Base-by-base conservation (phyloP, 2,113 vertebrate genomes). In the Stegastes partitus region DNA sequence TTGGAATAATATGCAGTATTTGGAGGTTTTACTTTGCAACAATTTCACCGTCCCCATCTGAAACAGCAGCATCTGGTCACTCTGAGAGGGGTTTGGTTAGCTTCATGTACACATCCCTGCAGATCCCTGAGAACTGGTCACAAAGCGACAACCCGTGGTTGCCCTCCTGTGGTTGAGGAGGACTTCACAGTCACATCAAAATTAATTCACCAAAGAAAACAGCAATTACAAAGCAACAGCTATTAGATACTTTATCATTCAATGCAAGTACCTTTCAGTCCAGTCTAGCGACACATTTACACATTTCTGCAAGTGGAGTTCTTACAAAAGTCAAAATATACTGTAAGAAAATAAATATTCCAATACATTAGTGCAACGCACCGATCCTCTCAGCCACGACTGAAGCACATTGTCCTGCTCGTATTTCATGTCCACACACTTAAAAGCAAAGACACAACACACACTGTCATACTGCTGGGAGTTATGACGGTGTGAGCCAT, bases 341-440 rank as follows among this genome's bases (percentile, higher is more conserved):
- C 49, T 78, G 83, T 92, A 94, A 89, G 92, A 94, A 93, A 93
- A 94, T 93, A 93, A 94, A 89, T 92, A 91, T 88, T 89, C 79
- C 82, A 81, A 84, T 79, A 73, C 83, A 79, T 81, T 59, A 78
- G 84, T 87, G 87, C 83, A 84, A 74, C 12, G 74, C 82, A 89
- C 62, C 63, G 34, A 76, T 82, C 61, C 65, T 57, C 64, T 70
- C 83, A 68, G 55, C 25, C 79, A 31, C 49, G 37, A 82, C 10
- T 61, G 62, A 88, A 77, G 62, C 81, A 19, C 63, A 47, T 37
- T 2, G 31, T 68, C 79, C 74, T 37, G 64, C 31, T 66, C 9
- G 0, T 8, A 22, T 80, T 77, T 45, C 50, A 34, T 34, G n/a
- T 75, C 45, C 70, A 18, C 69, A 73, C 69, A 87, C 59, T 51